Percentiles rank a stretch among this genome's conserved stretches.
Evolutionary conservation across 2,797 vertebrate species (phyloP).

Genomic region (Catharus ustulatus): DNA sequence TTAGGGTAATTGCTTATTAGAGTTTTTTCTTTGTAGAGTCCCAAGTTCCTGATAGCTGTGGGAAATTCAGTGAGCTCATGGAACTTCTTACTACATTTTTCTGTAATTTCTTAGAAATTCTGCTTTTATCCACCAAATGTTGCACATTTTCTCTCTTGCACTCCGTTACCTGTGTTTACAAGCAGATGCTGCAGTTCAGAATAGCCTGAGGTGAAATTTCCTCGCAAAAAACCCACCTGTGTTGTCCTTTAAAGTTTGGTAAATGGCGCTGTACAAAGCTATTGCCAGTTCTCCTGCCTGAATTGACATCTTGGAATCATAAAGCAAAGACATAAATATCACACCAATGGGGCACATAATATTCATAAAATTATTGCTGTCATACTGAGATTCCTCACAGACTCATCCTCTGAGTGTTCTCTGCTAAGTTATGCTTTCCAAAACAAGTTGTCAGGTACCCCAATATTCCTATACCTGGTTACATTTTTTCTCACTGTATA

Average conservation of each 20-base stretch:
- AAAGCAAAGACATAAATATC: conserved; percentile 25
- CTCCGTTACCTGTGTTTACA: background rate
- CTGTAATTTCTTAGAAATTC: background rate
- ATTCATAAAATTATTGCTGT: conserved; percentile 5
- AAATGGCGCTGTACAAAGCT: background rate
- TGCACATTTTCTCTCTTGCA: background rate
- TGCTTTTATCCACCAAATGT: background rate
- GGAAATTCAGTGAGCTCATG: background rate
- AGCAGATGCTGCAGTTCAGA: background rate
- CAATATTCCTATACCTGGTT: background rate
- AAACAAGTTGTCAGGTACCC: background rate
- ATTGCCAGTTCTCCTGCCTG: background rate
- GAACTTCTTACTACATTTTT: background rate
- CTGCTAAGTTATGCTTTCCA: background rate
- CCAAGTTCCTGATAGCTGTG: background rate
- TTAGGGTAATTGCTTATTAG: background rate
- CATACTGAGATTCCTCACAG: background rate
- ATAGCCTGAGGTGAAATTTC: background rate
- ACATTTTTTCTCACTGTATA: background rate
- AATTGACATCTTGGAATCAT: background rate
- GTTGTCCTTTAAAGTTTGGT: conserved; percentile 11
- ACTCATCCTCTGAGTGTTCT: background rate
- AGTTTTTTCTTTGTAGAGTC: background rate
- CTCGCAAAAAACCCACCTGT: background rate
- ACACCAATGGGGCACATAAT: background rate